phyloP scores from a whole-genome alignment of 2,888 invertebrate species.

The Papilio elwesi region DNA sequence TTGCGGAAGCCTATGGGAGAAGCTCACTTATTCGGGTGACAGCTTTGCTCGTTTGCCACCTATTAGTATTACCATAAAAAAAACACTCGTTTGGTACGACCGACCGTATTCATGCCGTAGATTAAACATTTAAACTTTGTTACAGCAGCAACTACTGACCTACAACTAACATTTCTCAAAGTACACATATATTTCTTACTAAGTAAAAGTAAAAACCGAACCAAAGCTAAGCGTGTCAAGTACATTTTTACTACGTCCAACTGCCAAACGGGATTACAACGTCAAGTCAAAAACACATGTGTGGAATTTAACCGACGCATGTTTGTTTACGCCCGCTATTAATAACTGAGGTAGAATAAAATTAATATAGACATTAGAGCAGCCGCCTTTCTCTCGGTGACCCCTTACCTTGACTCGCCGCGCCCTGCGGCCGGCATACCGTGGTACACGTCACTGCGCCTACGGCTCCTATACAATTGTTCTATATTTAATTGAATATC shows the following conservation, averaged over 20 bases:
- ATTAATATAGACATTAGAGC: constrained; percentile 69
- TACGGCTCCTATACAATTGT: constrained; percentile 55
- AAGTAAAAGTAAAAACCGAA: not conserved
- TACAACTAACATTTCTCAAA: too few relatives aligned
- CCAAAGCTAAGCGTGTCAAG: constrained; percentile 1
- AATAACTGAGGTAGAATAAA: constrained; percentile 53
- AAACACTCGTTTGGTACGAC: too few relatives aligned
- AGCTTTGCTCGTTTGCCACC: too few relatives aligned
- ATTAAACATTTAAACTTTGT: too few relatives aligned
- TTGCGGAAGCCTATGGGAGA: too few relatives aligned
- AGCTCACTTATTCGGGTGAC: too few relatives aligned
- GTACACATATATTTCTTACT: not conserved
- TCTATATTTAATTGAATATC: constrained; percentile 48
- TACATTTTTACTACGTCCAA: constrained; percentile 34
- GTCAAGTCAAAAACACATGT: constrained; percentile 22
- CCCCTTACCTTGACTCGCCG: constrained; percentile 81
- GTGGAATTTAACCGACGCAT: constrained; percentile 31
- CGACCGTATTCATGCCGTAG: too few relatives aligned
- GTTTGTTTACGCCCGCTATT: constrained; percentile 43
- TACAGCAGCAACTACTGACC: too few relatives aligned
- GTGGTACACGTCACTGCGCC: constrained; percentile 67
- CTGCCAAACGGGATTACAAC: constrained; percentile 31
- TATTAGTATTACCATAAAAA: too few relatives aligned
- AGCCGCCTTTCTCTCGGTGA: constrained; percentile 76
- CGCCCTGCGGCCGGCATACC: constrained; percentile 74